phyloP scores from a whole-genome alignment of 2,888 invertebrate species.

The Hololepta plana region DNA sequence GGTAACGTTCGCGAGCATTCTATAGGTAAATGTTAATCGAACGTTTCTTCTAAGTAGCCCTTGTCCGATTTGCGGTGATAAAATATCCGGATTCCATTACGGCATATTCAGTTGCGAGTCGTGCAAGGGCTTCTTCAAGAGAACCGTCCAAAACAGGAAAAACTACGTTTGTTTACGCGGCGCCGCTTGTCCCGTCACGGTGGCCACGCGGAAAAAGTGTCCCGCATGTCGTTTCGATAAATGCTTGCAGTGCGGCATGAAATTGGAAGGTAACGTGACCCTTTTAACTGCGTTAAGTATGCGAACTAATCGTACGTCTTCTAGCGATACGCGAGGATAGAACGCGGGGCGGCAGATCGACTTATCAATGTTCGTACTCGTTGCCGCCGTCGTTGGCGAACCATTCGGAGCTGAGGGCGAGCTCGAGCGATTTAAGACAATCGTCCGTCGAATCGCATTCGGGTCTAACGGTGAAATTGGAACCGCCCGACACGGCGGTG shows the following conservation, averaged over 20 bases:
- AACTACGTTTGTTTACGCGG: conserved; percentile 87
- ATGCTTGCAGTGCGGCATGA: conserved; percentile 92
- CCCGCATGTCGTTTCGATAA: conserved; percentile 94
- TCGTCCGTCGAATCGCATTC: conserved; percentile 16
- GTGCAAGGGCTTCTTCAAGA: conserved; percentile 95
- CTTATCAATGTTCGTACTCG: conserved; percentile 88
- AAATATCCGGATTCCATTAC: conserved; percentile 93
- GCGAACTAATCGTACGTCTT: conserved; percentile 10
- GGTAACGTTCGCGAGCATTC: conserved; percentile 22
- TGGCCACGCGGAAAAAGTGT: conserved; percentile 88
- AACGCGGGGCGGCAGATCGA: conserved; percentile 87
- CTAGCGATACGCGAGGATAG: conserved; percentile 85
- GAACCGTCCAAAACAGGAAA: conserved; percentile 96
- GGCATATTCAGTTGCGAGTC: conserved; percentile 91
- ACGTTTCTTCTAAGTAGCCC: conserved; percentile 38
- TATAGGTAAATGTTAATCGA: conserved; percentile 1
- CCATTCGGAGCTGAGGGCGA: conserved; percentile 29
- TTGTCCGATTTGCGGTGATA: conserved; percentile 89
- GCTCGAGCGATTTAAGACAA: conserved; percentile 26
- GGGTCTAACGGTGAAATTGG: conserved; percentile 30
- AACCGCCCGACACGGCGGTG: conserved; percentile 27
- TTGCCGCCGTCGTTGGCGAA: conserved; percentile 46
- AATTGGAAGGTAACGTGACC: conserved; percentile 56
- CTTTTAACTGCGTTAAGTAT: conserved; percentile 3
- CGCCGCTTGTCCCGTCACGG: conserved; percentile 80